phyloP scores from a whole-genome alignment of 2,888 invertebrate species.

The Mesorhabditis belari region DNA sequence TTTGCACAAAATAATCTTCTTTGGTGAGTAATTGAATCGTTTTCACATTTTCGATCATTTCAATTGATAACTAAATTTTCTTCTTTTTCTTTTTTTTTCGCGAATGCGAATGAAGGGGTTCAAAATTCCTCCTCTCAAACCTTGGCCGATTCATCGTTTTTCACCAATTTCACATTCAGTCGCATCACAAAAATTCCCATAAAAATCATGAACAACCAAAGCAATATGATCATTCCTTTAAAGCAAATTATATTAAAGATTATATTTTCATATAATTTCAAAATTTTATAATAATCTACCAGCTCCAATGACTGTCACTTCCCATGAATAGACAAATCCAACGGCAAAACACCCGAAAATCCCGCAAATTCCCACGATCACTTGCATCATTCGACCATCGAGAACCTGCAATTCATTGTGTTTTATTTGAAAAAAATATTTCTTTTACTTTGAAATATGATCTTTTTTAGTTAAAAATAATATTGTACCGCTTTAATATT shows the following conservation, averaged over 20 bases:
- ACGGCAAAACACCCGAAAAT: conserved; percentile 54
- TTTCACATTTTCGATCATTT: conserved; percentile 56
- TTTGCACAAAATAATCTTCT: conserved; percentile 52
- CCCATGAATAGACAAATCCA: conserved; percentile 55
- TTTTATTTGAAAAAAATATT: background rate
- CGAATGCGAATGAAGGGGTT: background rate
- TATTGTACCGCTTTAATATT: conserved; percentile 53
- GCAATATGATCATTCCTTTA: background rate
- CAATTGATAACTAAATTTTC: conserved; percentile 52
- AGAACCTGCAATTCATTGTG: conserved; percentile 15
- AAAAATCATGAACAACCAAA: background rate
- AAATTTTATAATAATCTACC: no score
- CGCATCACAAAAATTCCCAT: background rate
- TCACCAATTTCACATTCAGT: background rate
- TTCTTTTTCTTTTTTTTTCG: no score
- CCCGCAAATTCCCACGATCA: conserved; percentile 53
- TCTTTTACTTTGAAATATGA: background rate
- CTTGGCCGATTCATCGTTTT: conserved; percentile 57
- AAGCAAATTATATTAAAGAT: background rate
- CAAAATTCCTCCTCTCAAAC: background rate
- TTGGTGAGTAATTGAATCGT: conserved; percentile 55
- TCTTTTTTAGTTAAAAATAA: background rate
- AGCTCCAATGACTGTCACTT: conserved; percentile 17
- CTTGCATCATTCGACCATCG: conserved; percentile 53
- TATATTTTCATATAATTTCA: no score